Evolutionary conservation across 2,888 invertebrate species (phyloP).

Genomic region (Parnassius mnemosyne): DNA sequence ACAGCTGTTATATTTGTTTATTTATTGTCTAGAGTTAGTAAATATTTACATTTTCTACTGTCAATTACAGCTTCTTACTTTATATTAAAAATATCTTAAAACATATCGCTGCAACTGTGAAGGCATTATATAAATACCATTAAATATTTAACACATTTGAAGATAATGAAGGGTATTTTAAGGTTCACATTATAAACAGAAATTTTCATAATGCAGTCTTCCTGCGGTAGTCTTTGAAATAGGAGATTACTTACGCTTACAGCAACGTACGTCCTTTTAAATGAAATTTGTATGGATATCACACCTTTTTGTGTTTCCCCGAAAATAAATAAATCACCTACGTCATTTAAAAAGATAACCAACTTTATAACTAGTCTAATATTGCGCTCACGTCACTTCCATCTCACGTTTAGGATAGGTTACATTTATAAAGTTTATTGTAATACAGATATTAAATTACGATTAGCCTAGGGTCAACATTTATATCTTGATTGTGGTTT

Average conservation of each 20-base stretch:
- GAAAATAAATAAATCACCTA: slow-evolving; percentile 27
- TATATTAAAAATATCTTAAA: no score
- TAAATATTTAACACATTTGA: no score
- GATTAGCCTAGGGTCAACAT: slow-evolving; percentile 52
- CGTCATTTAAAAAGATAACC: slow-evolving; percentile 24
- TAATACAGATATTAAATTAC: slow-evolving; percentile 57
- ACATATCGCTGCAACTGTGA: no score
- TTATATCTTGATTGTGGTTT: slow-evolving; percentile 64
- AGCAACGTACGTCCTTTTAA: slow-evolving; percentile 11
- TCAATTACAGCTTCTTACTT: no score
- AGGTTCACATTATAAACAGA: neutral
- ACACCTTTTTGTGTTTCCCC: slow-evolving; percentile 9
- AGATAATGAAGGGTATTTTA: no score
- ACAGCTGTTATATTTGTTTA: no score
- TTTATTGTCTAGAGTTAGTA: no score
- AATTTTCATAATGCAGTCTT: slow-evolving; percentile 7
- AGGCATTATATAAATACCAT: no score
- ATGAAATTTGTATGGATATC: slow-evolving; percentile 22
- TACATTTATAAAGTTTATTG: slow-evolving; percentile 37
- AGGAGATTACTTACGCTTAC: slow-evolving; percentile 14
- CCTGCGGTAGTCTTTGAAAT: slow-evolving; percentile 11
- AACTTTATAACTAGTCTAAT: slow-evolving; percentile 29
- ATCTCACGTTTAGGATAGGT: slow-evolving; percentile 27
- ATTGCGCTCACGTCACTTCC: slow-evolving; percentile 29
- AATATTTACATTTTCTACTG: no score